Base-by-base conservation (phyloP, 2,797 vertebrate genomes). In the Lutjanus argentimaculatus region DNA sequence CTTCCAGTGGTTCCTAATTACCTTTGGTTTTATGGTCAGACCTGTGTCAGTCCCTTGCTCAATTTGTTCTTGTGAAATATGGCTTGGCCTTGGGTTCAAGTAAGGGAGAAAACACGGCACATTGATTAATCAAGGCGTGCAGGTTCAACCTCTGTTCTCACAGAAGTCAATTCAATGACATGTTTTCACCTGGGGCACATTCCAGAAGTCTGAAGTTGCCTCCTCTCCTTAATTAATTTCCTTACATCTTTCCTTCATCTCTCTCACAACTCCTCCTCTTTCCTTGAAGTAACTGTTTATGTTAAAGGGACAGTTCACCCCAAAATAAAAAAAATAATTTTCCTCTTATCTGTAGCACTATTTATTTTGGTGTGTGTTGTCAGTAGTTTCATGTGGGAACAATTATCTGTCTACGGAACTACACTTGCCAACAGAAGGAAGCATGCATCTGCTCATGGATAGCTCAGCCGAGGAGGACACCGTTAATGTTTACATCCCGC, bases 1-100 rank as follows among this genome's bases (percentile, higher is more conserved):
- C 90, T 91, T 93, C 87, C 88, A 78, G 62, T 81, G 88, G 79
- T 85, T 88, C 88, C 91, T 95, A 95, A 95, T 95, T 95, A 94
- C 89, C 94, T 93, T 90, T 90, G 88, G 92, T 93, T 95, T 94
- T 92, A 93, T 92, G 88, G 89, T 85, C 89, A 90, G 88, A 93
- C 90, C 83, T 71, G 80, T 91, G 86, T 94, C 92, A 90, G 82
- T 90, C 78, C 83, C 65, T 83, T 57, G 77, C 91, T 94, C 91
- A 91, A 93, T 96, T 94, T 94, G 85, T 90, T 93, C 72, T 86
- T 22, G 85, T 94, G 92, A 95, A 95, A 95, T 95, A 95, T 94
- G 92, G 91, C 91, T 80, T 79, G 92, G 93, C 94, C 94, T 94
- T 93, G 89, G 92, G 93, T 94, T 93, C 89, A 94, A 94, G 93